phyloP scores from a whole-genome alignment of 2,113 vertebrate genomes.

The Ceyx cyanopectus region DNA sequence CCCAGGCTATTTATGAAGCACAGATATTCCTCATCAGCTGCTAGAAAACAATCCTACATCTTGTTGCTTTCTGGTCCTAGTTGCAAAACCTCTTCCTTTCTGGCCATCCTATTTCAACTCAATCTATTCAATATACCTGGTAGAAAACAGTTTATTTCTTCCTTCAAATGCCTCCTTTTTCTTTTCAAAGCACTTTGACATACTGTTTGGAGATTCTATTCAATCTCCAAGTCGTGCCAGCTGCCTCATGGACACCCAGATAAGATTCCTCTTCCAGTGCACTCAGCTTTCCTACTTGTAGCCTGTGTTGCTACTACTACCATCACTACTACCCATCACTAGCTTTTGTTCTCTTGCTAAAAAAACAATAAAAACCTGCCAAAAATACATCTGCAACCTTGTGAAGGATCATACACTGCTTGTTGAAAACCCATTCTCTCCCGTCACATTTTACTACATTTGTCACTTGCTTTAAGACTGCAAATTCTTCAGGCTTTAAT shows the following conservation, averaged over 20 bases:
- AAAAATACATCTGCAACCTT: not conserved
- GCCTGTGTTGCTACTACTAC: not conserved
- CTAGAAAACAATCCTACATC: not conserved
- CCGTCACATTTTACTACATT: not conserved
- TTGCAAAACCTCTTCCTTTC: not conserved
- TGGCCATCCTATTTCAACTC: not conserved
- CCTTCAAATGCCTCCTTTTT: not conserved
- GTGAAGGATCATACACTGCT: not conserved
- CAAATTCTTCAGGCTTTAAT: constrained; percentile 1
- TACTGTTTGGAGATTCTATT: not conserved
- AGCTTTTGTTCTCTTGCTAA: not conserved
- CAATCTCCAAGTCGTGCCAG: not conserved
- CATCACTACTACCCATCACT: not conserved
- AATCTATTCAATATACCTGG: not conserved
- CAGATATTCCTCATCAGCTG: not conserved
- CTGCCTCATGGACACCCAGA: not conserved
- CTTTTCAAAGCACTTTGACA: not conserved
- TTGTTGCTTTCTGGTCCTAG: not conserved
- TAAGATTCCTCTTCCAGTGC: not conserved
- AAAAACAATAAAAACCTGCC: not conserved
- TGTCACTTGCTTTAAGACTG: not conserved
- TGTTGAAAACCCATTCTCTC: not conserved
- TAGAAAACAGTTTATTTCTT: not conserved
- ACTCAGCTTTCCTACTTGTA: not conserved
- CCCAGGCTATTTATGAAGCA: not conserved